These are phyloP conservation scores for Argyrosomus regius DNA, from an alignment of 2,797 vertebrate genomes.

Conservation along the genomic window DNA sequence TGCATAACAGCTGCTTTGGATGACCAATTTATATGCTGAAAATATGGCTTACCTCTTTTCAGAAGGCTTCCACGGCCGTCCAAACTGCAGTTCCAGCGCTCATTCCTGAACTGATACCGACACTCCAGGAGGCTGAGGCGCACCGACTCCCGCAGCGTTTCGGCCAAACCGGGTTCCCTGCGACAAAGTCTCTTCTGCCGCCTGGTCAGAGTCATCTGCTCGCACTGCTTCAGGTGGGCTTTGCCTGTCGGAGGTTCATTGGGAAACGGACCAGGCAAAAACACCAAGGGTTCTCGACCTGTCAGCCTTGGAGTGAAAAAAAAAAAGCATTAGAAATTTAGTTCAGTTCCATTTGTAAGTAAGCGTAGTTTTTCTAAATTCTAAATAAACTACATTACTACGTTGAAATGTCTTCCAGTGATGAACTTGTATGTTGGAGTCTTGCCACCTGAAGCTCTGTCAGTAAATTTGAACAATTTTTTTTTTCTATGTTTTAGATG, in stretches of 20 bases:
- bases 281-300: constrained; percentile 91
- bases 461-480: neutral
- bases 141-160: constrained; percentile 93
- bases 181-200: constrained; percentile 95
- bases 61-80: constrained; percentile 94
- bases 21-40: neutral
- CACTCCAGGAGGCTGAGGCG: constrained; percentile 94
- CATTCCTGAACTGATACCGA: constrained; percentile 94
- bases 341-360: neutral
- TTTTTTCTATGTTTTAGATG: neutral
- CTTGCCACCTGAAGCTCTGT: neutral
- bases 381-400: neutral
- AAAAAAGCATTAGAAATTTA: rapidly evolving
- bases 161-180: constrained; percentile 94
- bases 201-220: constrained; percentile 92
- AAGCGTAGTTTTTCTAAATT: neutral
- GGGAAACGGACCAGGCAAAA: constrained; percentile 88
- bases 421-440: neutral
- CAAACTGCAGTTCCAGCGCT: constrained; percentile 99
- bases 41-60: constrained; percentile 89
- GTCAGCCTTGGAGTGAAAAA: constrained; percentile 86
- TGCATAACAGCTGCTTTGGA: neutral
- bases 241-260: constrained; percentile 82
- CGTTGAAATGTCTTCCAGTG: neutral
- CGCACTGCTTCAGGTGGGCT: constrained; percentile 95